Base-by-base conservation (phyloP, 1,140 invertebrate genomes). In the Acromyrmex echinatior region DNA sequence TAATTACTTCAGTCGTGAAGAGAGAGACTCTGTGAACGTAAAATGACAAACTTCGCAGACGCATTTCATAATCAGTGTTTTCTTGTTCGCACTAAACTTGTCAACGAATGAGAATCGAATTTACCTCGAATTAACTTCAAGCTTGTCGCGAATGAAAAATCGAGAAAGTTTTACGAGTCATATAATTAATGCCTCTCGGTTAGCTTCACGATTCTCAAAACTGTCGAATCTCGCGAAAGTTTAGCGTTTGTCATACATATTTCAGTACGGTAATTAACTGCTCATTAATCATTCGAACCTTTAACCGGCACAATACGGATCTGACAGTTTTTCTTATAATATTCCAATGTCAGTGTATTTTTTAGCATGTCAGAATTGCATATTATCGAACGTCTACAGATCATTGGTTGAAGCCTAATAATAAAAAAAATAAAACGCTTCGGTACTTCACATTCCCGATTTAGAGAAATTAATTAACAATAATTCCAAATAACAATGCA, bases 251-350 rank as follows among this genome's bases (percentile, higher is more conserved):
- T 71, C 79, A 56, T 71, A 49, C 35, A 45, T 73, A 71, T 58
- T 71, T 81, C 53, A 73, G 18, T 60, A 45, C 35, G 16, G 51
- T 82, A 82, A 82, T 73, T 82, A 73, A 73, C 25, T 31, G n/a
- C 68, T 82, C 68, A 18, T 82, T 73, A 82, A 73, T 82, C 53
- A 58, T 73, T 60, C 66, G 49, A 51, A 31, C 4, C 53, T 28
- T 18, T 31, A 53, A 28, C 16, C 79, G 35, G 16, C 63, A 56
- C 28, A 68, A 80, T 51, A n/a, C 21, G 45, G 9, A 49, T 81
- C 53, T 12, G n/a, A 45, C 56, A 28, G 3, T 31, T 25, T 60
- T 53, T 70, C 66, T 60, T 73, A 45, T 45, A 65, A 73, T 73
- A 49, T 31, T 60, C 16, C 53, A 16, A 73, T 21, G 18, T 45